A percentile compares a stretch with the other conserved stretches of the same genome.
Conservation (phyloP, 1,140 invertebrate species). For the Panulirus ornatus region DNA sequence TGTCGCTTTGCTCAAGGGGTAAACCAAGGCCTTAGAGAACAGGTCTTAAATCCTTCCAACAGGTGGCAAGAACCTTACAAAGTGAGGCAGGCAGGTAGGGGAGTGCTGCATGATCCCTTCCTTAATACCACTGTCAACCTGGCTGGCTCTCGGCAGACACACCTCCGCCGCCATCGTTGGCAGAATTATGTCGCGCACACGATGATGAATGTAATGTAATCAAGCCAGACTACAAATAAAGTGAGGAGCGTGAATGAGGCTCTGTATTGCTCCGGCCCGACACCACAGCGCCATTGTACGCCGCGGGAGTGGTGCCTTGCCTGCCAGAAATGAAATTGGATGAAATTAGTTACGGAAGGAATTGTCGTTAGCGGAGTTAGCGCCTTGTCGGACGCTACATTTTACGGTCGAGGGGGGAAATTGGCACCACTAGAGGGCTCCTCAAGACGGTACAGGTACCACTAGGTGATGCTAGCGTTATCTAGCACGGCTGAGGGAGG, state of each 20-base stretch:
- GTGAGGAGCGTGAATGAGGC: background rate
- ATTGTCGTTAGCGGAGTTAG: slow-evolving; percentile 33
- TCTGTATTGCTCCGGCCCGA: background rate
- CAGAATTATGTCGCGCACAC: background rate
- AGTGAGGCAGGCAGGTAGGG: no score
- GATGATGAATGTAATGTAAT: slow-evolving; percentile 36
- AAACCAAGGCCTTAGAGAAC: no score
- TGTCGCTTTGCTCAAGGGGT: no score
- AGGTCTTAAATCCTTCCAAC: no score
- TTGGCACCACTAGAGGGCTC: background rate
- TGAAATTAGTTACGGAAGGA: slow-evolving; percentile 50
- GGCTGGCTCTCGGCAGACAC: no score
- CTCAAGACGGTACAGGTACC: background rate
- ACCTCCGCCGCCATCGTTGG: no score
- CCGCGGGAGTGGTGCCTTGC: slow-evolving; percentile 1
- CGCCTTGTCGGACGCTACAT: background rate
- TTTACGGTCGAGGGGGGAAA: background rate
- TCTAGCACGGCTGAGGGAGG: no score
- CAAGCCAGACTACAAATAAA: slow-evolving; percentile 18
- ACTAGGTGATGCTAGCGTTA: no score
- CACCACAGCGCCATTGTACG: slow-evolving; percentile 3
- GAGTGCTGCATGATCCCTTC: no score
- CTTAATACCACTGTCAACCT: no score
- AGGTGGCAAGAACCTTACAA: no score
- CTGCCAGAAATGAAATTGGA: slow-evolving; percentile 39